phyloP scores from a whole-genome alignment of 2,888 invertebrate genomes.

The Cryptophagus acutangulus region DNA sequence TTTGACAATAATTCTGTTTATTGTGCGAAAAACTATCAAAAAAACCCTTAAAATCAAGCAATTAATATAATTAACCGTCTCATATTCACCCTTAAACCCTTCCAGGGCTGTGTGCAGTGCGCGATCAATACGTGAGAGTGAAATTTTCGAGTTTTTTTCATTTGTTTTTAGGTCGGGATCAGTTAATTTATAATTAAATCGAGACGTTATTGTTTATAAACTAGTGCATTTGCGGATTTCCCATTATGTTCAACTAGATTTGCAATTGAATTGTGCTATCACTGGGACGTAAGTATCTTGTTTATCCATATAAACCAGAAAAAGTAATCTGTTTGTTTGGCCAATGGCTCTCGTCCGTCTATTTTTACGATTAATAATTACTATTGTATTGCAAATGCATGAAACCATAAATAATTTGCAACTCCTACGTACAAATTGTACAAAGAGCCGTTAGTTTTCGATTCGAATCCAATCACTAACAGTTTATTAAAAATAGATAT shows the following conservation, averaged over 20 bases:
- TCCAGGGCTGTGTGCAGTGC: too few relatives aligned
- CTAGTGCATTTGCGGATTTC: background rate
- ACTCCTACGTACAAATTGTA: conserved; percentile 4
- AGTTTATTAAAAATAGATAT: background rate
- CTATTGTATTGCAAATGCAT: background rate
- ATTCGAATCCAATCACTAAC: background rate
- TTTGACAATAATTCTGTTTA: conserved; percentile 46
- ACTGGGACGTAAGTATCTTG: background rate
- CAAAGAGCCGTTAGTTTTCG: too few relatives aligned
- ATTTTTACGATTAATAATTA: too few relatives aligned
- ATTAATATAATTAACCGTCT: conserved; percentile 14
- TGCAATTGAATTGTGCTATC: background rate
- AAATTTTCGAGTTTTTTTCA: conserved; percentile 9
- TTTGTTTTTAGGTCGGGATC: conserved; percentile 14
- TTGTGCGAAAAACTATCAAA: conserved; percentile 30
- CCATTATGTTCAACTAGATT: background rate
- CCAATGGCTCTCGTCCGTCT: too few relatives aligned
- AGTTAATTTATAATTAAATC: conserved; percentile 10
- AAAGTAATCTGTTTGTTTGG: conserved; percentile 5
- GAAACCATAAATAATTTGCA: conserved; percentile 1
- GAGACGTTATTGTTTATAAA: conserved; percentile 9
- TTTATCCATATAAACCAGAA: background rate
- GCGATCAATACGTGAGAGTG: too few relatives aligned
- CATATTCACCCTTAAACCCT: conserved; percentile 1
- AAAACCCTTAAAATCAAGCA: conserved; percentile 15